Evolutionary conservation across 2,113 vertebrate species (phyloP), one percentile per base, ranked within the genome.

Genomic region (Pteruthius melanotis): DNA sequence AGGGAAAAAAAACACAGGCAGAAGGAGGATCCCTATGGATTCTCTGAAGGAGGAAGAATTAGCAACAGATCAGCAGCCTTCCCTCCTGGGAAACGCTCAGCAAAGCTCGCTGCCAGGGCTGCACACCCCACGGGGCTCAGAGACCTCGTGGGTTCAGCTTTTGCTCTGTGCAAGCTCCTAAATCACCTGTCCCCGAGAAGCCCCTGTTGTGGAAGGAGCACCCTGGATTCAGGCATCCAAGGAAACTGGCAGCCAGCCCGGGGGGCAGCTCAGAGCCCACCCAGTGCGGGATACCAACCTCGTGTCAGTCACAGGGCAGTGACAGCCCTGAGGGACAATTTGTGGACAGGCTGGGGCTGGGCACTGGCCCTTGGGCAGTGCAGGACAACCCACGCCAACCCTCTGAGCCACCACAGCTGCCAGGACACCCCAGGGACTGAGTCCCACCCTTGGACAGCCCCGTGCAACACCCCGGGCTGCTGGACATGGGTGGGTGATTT

Each of bases 221-320:
- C 28, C 50, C 28, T 52, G 63, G 49, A 13, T 53, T 8, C 35
- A 19, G 54, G 44, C 21, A 59, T 44, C 35, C 57, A 49, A 26
- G 35, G 45, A 42, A 77, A 33, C 0, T 5, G 12, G 59, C 63
- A 87, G 72, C 8, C 37, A 66, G 44, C 6, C 7, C 5, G 8
- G 24, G 28, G 35, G 9, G 44, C 39, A 54, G 31, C 30, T 63
- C 6, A 49, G 83, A 88, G 44, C 26, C 23, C 37, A 19, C 8
- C 24, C 37, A 27, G 68, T 3, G 75, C 69, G 42, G 40, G 35
- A 60, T 44, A 27, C 2, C 0, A 0, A 4, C 2, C 15, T 12
- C 3, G 13, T 1, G 10, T 8, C 31, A 16, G 30, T n/a, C 11
- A 44, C 24, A 7, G 22, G 47, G 42, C 74, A 54, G 27, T 1